Percentiles rank a stretch among this genome's conserved stretches.
Conservation (phyloP, 2,113 vertebrate genomes). For the Ifrita kowaldi region DNA sequence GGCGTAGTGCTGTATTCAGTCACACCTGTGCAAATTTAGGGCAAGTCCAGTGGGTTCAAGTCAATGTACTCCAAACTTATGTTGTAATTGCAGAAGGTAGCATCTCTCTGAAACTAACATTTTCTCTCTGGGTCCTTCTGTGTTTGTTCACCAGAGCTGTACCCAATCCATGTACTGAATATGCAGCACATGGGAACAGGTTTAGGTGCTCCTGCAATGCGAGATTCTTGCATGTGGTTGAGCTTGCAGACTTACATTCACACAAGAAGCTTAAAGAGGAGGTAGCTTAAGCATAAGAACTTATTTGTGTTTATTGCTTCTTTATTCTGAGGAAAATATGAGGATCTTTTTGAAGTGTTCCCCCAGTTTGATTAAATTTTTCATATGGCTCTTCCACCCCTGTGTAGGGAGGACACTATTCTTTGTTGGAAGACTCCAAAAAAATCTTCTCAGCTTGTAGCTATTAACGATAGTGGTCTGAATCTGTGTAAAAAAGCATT, state of each 20-base stretch:
- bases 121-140: neutral
- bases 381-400: neutral
- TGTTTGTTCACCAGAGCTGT: neutral
- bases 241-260: neutral
- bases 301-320: neutral
- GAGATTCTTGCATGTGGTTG: neutral
- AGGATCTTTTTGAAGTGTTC: neutral
- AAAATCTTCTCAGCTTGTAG: neutral
- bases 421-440: neutral
- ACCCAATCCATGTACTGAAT: neutral
- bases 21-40: neutral
- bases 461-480: neutral
- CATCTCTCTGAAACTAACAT: neutral
- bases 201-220: neutral
- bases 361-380: neutral
- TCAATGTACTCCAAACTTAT: rapidly evolving
- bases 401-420: neutral
- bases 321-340: neutral
- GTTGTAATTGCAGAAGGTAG: neutral
- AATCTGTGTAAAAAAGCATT: neutral
- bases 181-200: neutral
- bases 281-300: neutral
- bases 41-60: neutral
- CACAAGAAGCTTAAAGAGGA: neutral
- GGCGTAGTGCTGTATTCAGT: neutral